Evolutionary conservation across 2,797 vertebrate species (phyloP).

Genomic region (Phataginus tricuspis): DNA sequence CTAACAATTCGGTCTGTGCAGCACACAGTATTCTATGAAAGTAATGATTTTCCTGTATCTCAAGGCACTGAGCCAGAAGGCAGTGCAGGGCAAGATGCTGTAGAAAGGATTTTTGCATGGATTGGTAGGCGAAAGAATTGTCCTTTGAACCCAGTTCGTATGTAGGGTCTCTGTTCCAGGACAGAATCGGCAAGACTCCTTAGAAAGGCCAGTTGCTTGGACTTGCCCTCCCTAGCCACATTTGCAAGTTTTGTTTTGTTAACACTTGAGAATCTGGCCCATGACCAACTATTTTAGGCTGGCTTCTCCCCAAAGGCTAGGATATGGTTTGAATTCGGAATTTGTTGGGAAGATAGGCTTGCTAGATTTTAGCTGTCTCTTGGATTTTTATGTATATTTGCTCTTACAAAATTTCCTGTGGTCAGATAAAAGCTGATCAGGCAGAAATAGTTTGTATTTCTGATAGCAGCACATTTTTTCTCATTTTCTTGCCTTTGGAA

Average conservation of each 20-base stretch:
- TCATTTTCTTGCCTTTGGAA: slow-evolving; percentile 39
- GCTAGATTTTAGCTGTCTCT: not conserved
- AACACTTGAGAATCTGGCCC: not conserved
- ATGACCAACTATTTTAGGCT: not conserved
- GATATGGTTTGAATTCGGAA: not conserved
- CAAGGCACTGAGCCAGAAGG: not conserved
- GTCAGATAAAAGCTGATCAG: not conserved
- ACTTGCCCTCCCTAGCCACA: not conserved
- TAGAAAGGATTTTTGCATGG: not conserved
- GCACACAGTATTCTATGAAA: not conserved
- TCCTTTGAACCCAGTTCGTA: not conserved
- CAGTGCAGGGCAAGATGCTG: not conserved
- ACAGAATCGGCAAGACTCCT: not conserved
- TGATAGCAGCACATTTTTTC: not conserved
- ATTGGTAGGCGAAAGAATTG: not conserved
- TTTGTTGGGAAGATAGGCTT: not conserved
- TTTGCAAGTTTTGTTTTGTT: not conserved
- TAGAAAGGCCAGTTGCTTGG: not conserved
- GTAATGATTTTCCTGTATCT: not conserved
- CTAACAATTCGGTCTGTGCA: not conserved
- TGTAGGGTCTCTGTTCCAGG: not conserved
- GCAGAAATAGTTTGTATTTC: not conserved
- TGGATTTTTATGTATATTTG: slow-evolving; percentile 31
- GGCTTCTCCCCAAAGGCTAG: not conserved
- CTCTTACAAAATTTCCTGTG: slow-evolving; percentile 13